Percentiles rank a stretch among this genome's conserved stretches.
Evolutionary conservation across 1,140 invertebrate genomes (phyloP).

Genomic region (Bemisia tabaci): DNA sequence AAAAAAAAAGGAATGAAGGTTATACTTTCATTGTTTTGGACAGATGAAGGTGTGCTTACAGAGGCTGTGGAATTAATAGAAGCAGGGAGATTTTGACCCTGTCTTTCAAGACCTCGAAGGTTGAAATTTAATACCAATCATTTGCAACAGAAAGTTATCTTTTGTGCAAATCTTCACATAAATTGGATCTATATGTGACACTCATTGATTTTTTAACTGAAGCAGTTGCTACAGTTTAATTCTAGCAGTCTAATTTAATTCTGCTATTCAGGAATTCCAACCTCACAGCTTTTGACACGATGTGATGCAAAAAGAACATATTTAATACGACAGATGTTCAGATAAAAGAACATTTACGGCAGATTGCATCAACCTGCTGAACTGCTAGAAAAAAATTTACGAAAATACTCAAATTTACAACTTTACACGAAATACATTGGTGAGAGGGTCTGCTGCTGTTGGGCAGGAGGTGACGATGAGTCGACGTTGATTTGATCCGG

Average conservation of each 20-base stretch:
- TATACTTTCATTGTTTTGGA: background rate
- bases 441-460: background rate
- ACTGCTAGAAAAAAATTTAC: too few relatives aligned
- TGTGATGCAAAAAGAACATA: background rate
- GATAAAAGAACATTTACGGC: background rate
- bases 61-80: background rate
- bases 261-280: background rate
- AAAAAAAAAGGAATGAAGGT: background rate
- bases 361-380: too few relatives aligned
- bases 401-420: too few relatives aligned
- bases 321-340: background rate
- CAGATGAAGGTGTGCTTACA: background rate
- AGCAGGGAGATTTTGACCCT: background rate
- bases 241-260: background rate
- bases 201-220: too few relatives aligned
- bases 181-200: too few relatives aligned
- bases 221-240: background rate
- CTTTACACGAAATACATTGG: background rate
- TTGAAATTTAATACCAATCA: background rate
- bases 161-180: too few relatives aligned
- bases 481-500: slow-evolving; percentile 19
- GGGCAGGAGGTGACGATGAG: background rate
- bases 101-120: background rate
- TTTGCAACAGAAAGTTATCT: too few relatives aligned
- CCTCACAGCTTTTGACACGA: background rate